A percentile compares a stretch with the other conserved stretches of the same genome.
Evolutionary conservation across 2,888 invertebrate species (phyloP).

Genomic region (Lobophora halterata): DNA sequence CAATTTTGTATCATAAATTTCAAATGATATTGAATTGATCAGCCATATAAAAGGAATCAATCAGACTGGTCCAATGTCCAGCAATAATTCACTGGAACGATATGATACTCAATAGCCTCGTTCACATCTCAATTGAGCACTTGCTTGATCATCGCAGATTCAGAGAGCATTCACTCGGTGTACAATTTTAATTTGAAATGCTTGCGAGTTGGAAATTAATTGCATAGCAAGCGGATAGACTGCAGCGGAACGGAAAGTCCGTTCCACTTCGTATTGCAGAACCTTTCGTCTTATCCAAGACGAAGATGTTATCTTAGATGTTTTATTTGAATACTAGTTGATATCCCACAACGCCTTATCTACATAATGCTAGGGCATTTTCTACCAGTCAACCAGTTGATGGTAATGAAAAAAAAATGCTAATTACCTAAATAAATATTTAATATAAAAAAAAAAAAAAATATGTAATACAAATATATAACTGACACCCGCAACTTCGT

Average conservation of each 20-base stretch:
- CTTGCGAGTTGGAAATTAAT: background rate
- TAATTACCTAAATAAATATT: too few species aligned
- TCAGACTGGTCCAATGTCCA: slow-evolving; percentile 43
- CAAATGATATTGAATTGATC: slow-evolving; percentile 18
- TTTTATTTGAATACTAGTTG: too few species aligned
- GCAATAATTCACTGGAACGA: slow-evolving; percentile 40
- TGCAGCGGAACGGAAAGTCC: slow-evolving; percentile 8
- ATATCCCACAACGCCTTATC: too few species aligned
- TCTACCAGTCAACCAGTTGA: too few species aligned
- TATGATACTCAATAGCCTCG: slow-evolving; percentile 42
- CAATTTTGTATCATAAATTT: too few species aligned
- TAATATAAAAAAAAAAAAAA: too few species aligned
- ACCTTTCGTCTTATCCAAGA: too few species aligned
- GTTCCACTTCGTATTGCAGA: slow-evolving; percentile 6
- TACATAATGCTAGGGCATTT: too few species aligned
- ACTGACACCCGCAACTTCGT: too few species aligned
- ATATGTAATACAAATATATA: too few species aligned
- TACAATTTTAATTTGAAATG: slow-evolving; percentile 13
- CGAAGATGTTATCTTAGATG: too few species aligned
- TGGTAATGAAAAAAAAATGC: too few species aligned
- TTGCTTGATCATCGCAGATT: slow-evolving; percentile 52
- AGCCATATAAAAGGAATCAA: slow-evolving; percentile 28
- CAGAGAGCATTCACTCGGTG: slow-evolving; percentile 45
- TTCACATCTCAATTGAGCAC: slow-evolving; percentile 63
- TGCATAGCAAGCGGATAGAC: slow-evolving; percentile 14